These are phyloP conservation scores for Thalassophryne amazonica DNA, from an alignment of 2,797 vertebrate genomes.

Conservation along the genomic window DNA sequence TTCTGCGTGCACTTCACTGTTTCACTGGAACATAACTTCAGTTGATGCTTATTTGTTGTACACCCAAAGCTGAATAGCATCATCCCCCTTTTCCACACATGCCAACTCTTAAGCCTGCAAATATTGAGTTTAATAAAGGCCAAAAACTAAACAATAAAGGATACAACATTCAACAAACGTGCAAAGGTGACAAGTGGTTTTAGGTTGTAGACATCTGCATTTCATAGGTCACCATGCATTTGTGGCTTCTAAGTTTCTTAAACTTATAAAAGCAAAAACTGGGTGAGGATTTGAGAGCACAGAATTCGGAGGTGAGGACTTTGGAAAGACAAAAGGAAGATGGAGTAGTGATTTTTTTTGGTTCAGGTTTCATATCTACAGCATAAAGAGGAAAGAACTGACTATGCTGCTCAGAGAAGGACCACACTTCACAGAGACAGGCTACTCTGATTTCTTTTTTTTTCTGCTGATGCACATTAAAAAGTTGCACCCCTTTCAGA, in stretches of 20 bases:
- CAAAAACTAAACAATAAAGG: conserved; percentile 31
- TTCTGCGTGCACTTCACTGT: too few relatives aligned
- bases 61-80: not conserved
- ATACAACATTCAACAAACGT: conserved; percentile 75
- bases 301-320: conserved; percentile 54
- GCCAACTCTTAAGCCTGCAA: too few relatives aligned
- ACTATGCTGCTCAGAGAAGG: conserved; percentile 61
- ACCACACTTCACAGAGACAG: conserved; percentile 58
- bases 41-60: not conserved
- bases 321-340: conserved; percentile 49
- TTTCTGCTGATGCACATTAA: not conserved
- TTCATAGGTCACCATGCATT: conserved; percentile 75
- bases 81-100: not conserved
- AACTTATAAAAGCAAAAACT: conserved; percentile 29
- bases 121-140: not conserved
- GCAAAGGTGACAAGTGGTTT: conserved; percentile 58
- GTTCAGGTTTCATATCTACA: conserved; percentile 56
- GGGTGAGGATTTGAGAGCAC: conserved; percentile 49
- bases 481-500: not conserved
- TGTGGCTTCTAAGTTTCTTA: conserved; percentile 33
- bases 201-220: conserved; percentile 93
- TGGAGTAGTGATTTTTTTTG: conserved; percentile 44
- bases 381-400: conserved; percentile 68
- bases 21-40: too few relatives aligned
- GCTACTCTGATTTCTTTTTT: conserved; percentile 43